Conservation (phyloP, 2,888 invertebrate species). For the Drosophila mulleri region DNA sequence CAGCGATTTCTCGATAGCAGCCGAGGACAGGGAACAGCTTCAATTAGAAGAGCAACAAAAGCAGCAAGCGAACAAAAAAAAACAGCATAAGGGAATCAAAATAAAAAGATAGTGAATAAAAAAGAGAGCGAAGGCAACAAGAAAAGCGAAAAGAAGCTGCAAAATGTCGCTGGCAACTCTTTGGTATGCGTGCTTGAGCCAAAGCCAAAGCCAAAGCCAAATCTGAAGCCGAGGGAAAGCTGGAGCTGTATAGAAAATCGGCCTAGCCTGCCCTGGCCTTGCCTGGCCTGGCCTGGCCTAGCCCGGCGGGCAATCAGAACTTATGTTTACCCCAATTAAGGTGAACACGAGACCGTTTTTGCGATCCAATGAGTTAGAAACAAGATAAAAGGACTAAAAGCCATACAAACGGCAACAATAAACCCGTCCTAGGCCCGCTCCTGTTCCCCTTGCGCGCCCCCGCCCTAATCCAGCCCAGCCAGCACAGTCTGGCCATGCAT, state of each 20-base stretch:
- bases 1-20: conserved; percentile 24
- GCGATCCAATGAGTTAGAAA: conserved; percentile 84
- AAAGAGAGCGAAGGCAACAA: background rate
- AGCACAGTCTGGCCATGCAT: conserved; percentile 58
- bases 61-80: background rate
- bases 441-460: background rate
- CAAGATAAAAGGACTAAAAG: conserved; percentile 83
- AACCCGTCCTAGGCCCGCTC: conserved; percentile 40
- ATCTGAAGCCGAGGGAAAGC: conserved; percentile 4
- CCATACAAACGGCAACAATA: conserved; percentile 69
- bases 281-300: conserved; percentile 4
- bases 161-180: conserved; percentile 67
- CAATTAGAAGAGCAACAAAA: conserved; percentile 33
- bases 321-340: conserved; percentile 83
- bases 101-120: conserved; percentile 1
- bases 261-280: background rate
- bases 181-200: conserved; percentile 37
- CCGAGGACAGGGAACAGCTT: conserved; percentile 25
- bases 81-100: background rate
- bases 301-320: conserved; percentile 74
- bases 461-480: background rate
- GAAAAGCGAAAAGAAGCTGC: conserved; percentile 11
- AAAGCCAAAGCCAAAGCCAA: background rate
- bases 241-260: background rate
- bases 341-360: conserved; percentile 82